Base-by-base conservation (phyloP, 2,113 vertebrate species). In the Chaetodon auriga region DNA sequence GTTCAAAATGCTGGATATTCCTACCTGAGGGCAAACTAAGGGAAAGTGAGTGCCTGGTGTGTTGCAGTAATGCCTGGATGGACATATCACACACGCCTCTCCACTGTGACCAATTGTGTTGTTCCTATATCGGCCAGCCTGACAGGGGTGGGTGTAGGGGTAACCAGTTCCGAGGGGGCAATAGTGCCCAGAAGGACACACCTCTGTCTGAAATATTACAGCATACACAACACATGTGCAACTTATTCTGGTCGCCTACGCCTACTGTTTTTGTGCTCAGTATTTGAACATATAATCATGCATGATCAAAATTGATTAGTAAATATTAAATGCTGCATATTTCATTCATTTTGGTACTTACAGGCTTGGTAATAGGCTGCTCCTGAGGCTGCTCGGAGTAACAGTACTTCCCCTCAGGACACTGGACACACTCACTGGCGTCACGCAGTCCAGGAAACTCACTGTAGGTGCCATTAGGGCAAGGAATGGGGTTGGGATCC, bases 401-500 rank as follows among this genome's bases (percentile, higher is more conserved):
- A 91, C 97, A 98, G 70, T 95, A 97, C 55, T 94, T 95, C 61
- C 96, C 96, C 60, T 85, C 72, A 1, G 97, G 96, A 89, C 97
- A 97, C 0, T 46, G 82, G 1, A 78, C 78, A 74, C 97, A 98
- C 5, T 96, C 96, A 0, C 88, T 95, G 70, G 90, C 69, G 0
- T 96, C 93, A 69, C 95, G 91, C 8, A 97, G 90, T 25, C 97
- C 97, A 23, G 93, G 93, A 55, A 82, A 89, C 23, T 86, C 92
- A 18, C 96, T 65, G 10, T 95, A 97, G 10, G 96, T 97, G 53
- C 97, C 97, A 51, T 95, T 97, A 7, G 97, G 97, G 76, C 97
- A 98, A 3, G 96, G 94, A 66, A 94, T 87, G 2, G 95, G 95
- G 43, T 93, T 95, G 5, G 95, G 95, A 61, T 95, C 94, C 97